Percentiles rank a stretch among this genome's conserved stretches.
These are phyloP conservation scores for Melierax canorus DNA, from an alignment of 2,113 vertebrate species.

Conservation along the genomic window DNA sequence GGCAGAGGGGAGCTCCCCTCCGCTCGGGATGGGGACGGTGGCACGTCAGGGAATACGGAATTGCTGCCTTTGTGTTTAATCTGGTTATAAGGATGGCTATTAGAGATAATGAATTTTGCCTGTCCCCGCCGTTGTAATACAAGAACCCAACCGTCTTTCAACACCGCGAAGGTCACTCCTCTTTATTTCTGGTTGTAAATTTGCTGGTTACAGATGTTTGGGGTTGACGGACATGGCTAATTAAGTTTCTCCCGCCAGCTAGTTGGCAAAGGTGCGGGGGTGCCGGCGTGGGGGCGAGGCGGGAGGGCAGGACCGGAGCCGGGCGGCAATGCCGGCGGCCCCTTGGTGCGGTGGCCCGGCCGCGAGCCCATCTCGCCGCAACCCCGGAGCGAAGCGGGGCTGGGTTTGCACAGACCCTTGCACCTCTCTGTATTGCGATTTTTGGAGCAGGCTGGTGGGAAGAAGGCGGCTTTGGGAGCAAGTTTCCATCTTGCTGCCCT, in stretches of 20 bases:
- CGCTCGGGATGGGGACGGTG: not conserved
- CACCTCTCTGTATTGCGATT: not conserved
- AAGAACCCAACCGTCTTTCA: slow-evolving; percentile 70
- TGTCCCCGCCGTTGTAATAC: slow-evolving; percentile 61
- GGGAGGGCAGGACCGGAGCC: not conserved
- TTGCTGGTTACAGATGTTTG: slow-evolving; percentile 64
- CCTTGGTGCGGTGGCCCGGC: fast-evolving
- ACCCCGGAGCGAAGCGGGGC: not conserved
- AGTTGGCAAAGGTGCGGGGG: slow-evolving; percentile 23
- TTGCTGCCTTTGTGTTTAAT: slow-evolving; percentile 57
- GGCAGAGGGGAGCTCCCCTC: not conserved
- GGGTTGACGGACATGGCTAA: slow-evolving; percentile 39
- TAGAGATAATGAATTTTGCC: slow-evolving; percentile 70
- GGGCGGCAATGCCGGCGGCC: not conserved
- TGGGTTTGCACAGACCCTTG: not conserved
- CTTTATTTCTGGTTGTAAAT: slow-evolving; percentile 70
- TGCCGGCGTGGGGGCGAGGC: not conserved
- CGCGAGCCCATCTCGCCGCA: fast-evolving
- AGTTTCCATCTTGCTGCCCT: not conserved
- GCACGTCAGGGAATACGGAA: slow-evolving; percentile 18
- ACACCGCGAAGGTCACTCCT: slow-evolving; percentile 61
- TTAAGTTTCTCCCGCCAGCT: slow-evolving; percentile 31
- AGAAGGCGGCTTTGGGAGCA: not conserved
- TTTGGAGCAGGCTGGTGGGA: not conserved
- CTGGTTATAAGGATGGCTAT: slow-evolving; percentile 53